Percentiles rank a stretch among this genome's conserved stretches.
Evolutionary conservation across 1,140 invertebrate genomes (phyloP).

Genomic region (Lepidostoma basale): DNA sequence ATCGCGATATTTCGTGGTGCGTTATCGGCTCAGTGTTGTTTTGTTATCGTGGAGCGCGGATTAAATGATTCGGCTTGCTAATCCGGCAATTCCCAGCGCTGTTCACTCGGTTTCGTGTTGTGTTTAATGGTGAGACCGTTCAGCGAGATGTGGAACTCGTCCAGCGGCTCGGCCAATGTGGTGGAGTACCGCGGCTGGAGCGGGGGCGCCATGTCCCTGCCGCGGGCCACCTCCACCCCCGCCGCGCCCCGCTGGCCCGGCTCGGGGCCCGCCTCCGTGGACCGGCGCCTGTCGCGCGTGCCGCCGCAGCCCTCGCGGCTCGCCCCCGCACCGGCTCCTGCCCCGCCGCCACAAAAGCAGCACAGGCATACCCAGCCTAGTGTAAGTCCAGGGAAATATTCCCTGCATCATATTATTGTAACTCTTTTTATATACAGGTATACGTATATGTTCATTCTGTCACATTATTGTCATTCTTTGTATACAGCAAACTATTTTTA

Average conservation of each 20-base stretch:
- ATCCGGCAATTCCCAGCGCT: not conserved
- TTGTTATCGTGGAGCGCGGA: not conserved
- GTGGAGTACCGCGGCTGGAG: slow-evolving; percentile 29
- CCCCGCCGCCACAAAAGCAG: slow-evolving; percentile 46
- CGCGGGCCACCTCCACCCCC: slow-evolving; percentile 31
- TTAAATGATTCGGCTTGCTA: slow-evolving; percentile 1
- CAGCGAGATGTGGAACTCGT: slow-evolving; percentile 55
- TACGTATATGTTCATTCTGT: too few species aligned
- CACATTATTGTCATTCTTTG: too few species aligned
- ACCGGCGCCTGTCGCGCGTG: slow-evolving; percentile 55
- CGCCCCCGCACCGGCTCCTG: slow-evolving; percentile 52
- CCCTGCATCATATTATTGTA: too few species aligned
- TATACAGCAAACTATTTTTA: too few species aligned
- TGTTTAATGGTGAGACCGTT: slow-evolving; percentile 4
- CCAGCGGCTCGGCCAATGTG: slow-evolving; percentile 52
- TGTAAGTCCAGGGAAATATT: slow-evolving; percentile 36
- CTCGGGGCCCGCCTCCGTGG: slow-evolving; percentile 52
- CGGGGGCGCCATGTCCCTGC: slow-evolving; percentile 43
- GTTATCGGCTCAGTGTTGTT: not conserved
- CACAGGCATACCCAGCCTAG: slow-evolving; percentile 33
- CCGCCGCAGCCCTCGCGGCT: slow-evolving; percentile 58
- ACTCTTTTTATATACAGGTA: too few species aligned
- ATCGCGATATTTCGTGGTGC: not conserved
- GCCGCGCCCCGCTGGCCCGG: slow-evolving; percentile 34
- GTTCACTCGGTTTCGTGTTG: not conserved